phyloP scores from a whole-genome alignment of 1,140 invertebrate genomes.

The Drosophila navojoa region DNA sequence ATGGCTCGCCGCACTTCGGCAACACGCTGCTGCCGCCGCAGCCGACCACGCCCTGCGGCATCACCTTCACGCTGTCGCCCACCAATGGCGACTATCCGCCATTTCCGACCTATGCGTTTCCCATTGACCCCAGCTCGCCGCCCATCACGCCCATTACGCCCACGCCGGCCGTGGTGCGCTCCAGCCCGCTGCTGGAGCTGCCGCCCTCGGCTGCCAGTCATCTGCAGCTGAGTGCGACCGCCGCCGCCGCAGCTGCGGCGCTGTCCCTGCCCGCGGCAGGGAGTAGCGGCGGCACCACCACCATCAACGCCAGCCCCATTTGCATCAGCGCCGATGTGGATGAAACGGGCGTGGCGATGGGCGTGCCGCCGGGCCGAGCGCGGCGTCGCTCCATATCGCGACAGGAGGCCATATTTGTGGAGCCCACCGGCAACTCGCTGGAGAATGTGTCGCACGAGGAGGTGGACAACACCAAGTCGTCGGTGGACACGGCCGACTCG shows the following conservation, averaged over 20 bases:
- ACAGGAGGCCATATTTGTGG: slow-evolving; percentile 91
- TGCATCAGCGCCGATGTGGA: slow-evolving; percentile 68
- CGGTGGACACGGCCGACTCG: slow-evolving; percentile 84
- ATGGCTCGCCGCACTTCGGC: slow-evolving; percentile 76
- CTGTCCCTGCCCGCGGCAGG: slow-evolving; percentile 33
- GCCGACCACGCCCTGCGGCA: slow-evolving; percentile 84
- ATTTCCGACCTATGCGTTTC: slow-evolving; percentile 55
- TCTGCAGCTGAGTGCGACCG: slow-evolving; percentile 31
- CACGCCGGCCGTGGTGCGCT: slow-evolving; percentile 50
- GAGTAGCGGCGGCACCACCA: slow-evolving; percentile 14
- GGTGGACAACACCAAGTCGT: slow-evolving; percentile 84
- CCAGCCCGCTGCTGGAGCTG: slow-evolving; percentile 84
- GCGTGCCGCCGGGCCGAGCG: slow-evolving; percentile 74
- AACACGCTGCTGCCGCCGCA: slow-evolving; percentile 71
- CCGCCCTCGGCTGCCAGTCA: slow-evolving; percentile 47
- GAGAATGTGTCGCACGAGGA: slow-evolving; percentile 87
- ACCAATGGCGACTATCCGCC: slow-evolving; percentile 83
- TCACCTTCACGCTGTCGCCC: slow-evolving; percentile 89
- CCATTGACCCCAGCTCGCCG: slow-evolving; percentile 84
- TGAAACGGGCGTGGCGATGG: slow-evolving; percentile 58
- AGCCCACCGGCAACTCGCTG: slow-evolving; percentile 87
- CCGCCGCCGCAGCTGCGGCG: slow-evolving; percentile 23
- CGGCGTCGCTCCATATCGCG: slow-evolving; percentile 88
- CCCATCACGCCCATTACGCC: slow-evolving; percentile 83
- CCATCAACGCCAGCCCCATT: neutral